These are phyloP conservation scores for Hyla sarda DNA, from an alignment of 2,113 vertebrate genomes.

Conservation along the genomic window DNA sequence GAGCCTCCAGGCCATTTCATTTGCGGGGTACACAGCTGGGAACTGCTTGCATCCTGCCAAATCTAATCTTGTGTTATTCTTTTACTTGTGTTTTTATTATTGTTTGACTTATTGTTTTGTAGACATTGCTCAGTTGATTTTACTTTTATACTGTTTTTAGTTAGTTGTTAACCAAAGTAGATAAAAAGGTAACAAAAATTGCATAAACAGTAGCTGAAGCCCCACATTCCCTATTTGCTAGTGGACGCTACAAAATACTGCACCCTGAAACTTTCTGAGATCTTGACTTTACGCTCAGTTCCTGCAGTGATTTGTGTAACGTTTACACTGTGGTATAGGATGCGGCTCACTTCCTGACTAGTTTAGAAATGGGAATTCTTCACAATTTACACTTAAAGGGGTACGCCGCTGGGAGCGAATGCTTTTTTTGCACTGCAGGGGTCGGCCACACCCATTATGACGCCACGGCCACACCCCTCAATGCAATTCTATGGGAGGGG, in stretches of 20 bases:
- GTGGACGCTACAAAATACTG: neutral
- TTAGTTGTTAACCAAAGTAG: neutral
- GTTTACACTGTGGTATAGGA: neutral
- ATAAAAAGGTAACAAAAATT: neutral
- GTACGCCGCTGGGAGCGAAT: too few species aligned
- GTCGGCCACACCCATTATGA: too few species aligned
- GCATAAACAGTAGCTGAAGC: neutral
- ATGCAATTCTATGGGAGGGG: too few species aligned
- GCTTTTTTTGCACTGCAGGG: too few species aligned
- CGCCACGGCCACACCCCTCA: too few species aligned
- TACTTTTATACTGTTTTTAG: slow-evolving; percentile 12
- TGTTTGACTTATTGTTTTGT: slow-evolving; percentile 11
- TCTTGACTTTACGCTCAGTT: neutral
- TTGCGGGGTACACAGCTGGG: slow-evolving; percentile 4
- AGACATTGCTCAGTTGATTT: neutral
- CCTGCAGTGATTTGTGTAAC: neutral
- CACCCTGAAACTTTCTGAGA: neutral
- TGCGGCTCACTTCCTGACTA: neutral
- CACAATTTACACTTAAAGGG: too few species aligned
- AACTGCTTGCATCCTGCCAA: slow-evolving; percentile 11
- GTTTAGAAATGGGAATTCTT: neutral
- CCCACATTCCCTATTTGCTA: neutral
- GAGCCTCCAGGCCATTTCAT: slow-evolving; percentile 30
- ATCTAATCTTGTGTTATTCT: neutral
- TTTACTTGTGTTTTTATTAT: slow-evolving; percentile 11